phyloP scores from a whole-genome alignment of 2,888 invertebrate species.

The Anagyrus pseudococci region DNA sequence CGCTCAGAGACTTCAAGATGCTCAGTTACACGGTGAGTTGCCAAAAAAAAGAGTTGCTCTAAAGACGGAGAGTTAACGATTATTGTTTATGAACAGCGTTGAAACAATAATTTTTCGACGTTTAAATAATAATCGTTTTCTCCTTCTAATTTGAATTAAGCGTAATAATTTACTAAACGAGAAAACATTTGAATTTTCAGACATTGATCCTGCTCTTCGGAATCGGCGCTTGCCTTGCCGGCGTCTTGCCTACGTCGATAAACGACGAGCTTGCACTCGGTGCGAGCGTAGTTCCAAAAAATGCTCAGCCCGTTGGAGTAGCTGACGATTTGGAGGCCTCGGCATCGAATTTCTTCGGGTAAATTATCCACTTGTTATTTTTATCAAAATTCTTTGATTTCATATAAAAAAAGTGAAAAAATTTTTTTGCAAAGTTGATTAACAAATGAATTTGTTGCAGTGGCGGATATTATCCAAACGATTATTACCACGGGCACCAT shows the following conservation, averaged over 20 bases:
- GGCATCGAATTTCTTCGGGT: neutral
- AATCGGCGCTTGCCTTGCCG: constrained; percentile 7
- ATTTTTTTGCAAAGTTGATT: no score
- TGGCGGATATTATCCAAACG: neutral
- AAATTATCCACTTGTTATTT: neutral
- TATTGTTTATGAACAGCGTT: no score
- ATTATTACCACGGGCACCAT: neutral
- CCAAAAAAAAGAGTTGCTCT: no score
- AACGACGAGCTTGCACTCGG: neutral
- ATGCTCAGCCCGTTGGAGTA: no score
- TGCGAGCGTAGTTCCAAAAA: no score
- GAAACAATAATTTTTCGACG: no score
- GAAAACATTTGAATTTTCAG: no score
- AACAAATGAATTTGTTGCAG: neutral
- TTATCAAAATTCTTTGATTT: neutral
- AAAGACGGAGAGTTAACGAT: no score
- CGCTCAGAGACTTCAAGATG: no score
- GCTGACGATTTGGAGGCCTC: no score
- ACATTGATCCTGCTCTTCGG: neutral
- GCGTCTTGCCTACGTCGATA: neutral
- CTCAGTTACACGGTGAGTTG: no score
- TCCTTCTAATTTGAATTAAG: neutral
- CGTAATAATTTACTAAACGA: no score
- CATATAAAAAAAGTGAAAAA: neutral
- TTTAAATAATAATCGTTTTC: neutral